Base-by-base conservation (phyloP, 1,140 invertebrate genomes). In the Ruditapes philippinarum region DNA sequence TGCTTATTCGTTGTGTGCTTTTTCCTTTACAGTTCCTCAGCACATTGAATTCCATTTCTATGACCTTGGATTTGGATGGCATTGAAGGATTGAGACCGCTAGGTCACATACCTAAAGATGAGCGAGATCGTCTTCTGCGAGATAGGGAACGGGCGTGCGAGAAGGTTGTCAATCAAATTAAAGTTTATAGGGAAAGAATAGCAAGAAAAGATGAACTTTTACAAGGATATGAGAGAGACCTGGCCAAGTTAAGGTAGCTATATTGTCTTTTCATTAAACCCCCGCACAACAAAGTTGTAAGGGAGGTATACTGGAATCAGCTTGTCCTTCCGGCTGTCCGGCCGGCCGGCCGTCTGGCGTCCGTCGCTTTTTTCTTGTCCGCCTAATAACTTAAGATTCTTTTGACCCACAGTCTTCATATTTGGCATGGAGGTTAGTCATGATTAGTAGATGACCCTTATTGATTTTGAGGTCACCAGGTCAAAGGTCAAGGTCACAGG, bases 131-230 rank as follows among this genome's bases (percentile, higher is more conserved):
- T 25, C 87, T 96, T 25, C 42, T 91, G 17, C 74, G 88, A 5
- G 93, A 93, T 62, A 82, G 95, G 38, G 94, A 95, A 76, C 76
- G 80, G 17, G 76, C 91, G 1, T 93, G 92, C 84, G 93, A 95
- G 78, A 57, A 92, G 14, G 73, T 95, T 57, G 88, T 92, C 11
- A 91, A 90, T 45, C 89, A 91, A 36, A 93, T 95, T 45, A 92
- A 94, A 84, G 80, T 93, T 14, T 82, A 95, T 74, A 92, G 92
- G 70, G 95, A 96, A 60, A 91, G 93, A 78, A 92, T 95, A n/a
- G 60, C 83, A n/a, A 88, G 95, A 60, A 96, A 96, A 80, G 95
- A 96, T 80, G 93, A 95, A 38, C 82, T 96, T 12, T 79, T 96
- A 19, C 92, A 95, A 60, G 94, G 94, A 31, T 96, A 96, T 90